Evolutionary conservation across 2,888 invertebrate species (phyloP).

Genomic region (Amphiduros pacificus): DNA sequence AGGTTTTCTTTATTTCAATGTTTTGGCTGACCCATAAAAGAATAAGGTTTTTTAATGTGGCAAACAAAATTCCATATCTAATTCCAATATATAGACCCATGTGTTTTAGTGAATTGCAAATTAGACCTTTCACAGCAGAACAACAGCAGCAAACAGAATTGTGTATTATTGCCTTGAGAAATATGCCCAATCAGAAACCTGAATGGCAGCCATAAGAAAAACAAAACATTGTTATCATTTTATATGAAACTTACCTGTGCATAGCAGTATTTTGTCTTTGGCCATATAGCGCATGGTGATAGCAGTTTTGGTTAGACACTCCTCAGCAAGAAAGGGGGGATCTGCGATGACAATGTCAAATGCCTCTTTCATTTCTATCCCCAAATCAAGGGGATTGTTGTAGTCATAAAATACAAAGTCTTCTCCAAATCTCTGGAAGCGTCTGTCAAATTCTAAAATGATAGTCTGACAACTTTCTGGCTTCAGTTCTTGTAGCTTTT

Average conservation of each 20-base stretch:
- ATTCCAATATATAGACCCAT: no score
- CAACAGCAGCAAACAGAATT: no score
- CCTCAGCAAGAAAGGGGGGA: slow-evolving; percentile 92
- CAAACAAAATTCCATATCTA: no score
- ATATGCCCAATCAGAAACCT: no score
- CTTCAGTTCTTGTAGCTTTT: slow-evolving; percentile 54
- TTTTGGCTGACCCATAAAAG: no score
- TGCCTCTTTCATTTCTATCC: slow-evolving; percentile 64
- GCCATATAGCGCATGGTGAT: slow-evolving; percentile 75
- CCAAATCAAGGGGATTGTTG: slow-evolving; percentile 73
- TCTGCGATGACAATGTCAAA: slow-evolving; percentile 89
- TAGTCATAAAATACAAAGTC: slow-evolving; percentile 89
- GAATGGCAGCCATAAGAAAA: not conserved
- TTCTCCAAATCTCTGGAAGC: slow-evolving; percentile 72
- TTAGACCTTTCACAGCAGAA: no score
- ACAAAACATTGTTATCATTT: slow-evolving; percentile 11
- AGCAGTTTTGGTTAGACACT: slow-evolving; percentile 83
- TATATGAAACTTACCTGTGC: slow-evolving; percentile 68
- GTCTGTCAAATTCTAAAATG: slow-evolving; percentile 78
- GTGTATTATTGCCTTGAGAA: no score
- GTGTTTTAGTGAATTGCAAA: no score
- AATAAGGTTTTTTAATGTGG: no score
- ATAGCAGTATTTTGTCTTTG: slow-evolving; percentile 78
- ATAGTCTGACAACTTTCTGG: slow-evolving; percentile 27
- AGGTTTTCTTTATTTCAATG: no score